phyloP scores from a whole-genome alignment of 2,797 vertebrate species.

The Gymnothorax javanicus region DNA sequence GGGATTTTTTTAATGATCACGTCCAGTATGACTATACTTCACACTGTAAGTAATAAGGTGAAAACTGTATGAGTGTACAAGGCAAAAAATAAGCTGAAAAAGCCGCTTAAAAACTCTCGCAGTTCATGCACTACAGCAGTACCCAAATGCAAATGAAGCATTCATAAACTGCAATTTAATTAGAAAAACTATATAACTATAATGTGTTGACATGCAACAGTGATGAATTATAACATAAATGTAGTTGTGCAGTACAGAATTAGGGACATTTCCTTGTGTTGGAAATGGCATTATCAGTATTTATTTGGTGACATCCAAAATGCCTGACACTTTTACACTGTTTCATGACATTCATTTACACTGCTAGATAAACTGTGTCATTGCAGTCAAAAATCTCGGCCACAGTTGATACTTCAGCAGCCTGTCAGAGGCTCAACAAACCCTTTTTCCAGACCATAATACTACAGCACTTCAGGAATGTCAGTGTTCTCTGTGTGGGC shows the following conservation, averaged over 20 bases:
- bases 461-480: background rate
- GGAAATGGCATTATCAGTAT: no score
- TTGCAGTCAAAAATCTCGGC: background rate
- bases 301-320: no score
- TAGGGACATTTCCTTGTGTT: no score
- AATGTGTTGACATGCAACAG: no score
- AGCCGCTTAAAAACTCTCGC: background rate
- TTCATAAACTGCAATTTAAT: background rate
- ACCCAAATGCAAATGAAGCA: background rate
- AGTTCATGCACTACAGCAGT: background rate
- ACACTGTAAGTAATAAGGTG: constrained; percentile 29
- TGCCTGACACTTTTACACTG: no score
- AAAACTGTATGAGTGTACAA: constrained; percentile 21
- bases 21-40: constrained; percentile 5
- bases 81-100: background rate
- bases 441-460: no score
- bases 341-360: no score
- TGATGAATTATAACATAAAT: no score
- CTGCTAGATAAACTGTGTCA: no score
- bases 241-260: no score
- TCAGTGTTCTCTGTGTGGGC: background rate
- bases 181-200: no score
- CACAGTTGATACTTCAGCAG: background rate
- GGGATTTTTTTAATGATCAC: constrained; percentile 12
- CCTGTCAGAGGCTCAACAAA: no score